A percentile compares a stretch with the other conserved stretches of the same genome.
Evolutionary conservation across 2,113 vertebrate genomes (phyloP).

Genomic region (Rhadina sibilatrix): DNA sequence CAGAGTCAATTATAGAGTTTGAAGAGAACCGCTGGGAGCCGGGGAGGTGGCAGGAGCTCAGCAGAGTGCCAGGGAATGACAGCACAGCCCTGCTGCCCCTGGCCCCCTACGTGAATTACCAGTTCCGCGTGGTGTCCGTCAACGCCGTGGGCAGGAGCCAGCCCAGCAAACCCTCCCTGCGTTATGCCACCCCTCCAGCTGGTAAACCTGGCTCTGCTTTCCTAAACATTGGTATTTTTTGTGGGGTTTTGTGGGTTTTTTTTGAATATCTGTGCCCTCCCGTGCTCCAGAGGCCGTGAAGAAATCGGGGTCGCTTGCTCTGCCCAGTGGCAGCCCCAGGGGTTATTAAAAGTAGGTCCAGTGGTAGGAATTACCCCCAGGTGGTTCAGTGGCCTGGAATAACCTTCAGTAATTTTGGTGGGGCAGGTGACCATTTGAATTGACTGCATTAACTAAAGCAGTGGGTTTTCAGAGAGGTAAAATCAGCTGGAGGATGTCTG

Average conservation of each 20-base stretch:
- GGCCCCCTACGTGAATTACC: conserved; percentile 83
- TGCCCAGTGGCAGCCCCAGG: not conserved
- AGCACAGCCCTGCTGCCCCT: conserved; percentile 75
- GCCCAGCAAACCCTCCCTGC: conserved; percentile 78
- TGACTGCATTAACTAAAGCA: not conserved
- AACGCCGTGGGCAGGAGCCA: conserved; percentile 84
- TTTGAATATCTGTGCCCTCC: not conserved
- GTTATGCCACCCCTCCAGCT: conserved; percentile 83
- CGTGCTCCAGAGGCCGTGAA: not conserved
- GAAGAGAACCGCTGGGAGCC: conserved; percentile 86
- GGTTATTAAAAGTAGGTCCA: not conserved
- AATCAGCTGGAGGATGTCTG: not conserved
- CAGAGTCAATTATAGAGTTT: conserved; percentile 90
- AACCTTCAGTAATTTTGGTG: not conserved
- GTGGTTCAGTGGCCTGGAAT: not conserved
- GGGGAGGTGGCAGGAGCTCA: conserved; percentile 84
- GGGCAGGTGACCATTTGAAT: not conserved
- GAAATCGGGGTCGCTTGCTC: accelerated
- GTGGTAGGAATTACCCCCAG: not conserved
- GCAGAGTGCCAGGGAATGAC: conserved; percentile 73
- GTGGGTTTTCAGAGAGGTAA: not conserved
- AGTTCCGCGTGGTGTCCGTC: conserved; percentile 82
- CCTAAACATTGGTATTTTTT: accelerated
- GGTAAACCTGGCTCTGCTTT: conserved; percentile 65
- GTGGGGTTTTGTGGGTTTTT: not conserved